Conservation (phyloP, 2,797 vertebrate genomes). For the Eulemur mongoz region DNA sequence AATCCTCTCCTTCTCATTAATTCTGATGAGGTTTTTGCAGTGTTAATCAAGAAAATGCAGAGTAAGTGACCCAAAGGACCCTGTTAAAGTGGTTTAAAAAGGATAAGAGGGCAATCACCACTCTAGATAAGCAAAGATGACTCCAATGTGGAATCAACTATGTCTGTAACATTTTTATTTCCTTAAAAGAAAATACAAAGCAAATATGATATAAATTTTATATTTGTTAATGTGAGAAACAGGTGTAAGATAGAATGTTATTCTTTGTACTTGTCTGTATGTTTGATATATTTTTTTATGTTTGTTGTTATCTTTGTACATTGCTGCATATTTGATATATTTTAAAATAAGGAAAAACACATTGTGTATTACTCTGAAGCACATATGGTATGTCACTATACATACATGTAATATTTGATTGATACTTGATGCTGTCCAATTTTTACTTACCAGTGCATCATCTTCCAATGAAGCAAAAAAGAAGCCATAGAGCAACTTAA, state of each 20-base stretch:
- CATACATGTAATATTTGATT: conserved; percentile 15
- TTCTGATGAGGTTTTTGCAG: conserved; percentile 49
- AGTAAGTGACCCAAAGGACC: conserved; percentile 46
- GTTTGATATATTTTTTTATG: neutral
- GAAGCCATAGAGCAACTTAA: conserved; percentile 93
- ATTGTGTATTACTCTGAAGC: neutral
- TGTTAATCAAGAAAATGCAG: conserved; percentile 59
- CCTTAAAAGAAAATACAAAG: conserved; percentile 52
- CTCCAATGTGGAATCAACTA: neutral
- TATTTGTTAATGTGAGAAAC: conserved; percentile 49
- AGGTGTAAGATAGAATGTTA: neutral
- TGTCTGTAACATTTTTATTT: conserved; percentile 45
- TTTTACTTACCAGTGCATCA: conserved; percentile 91
- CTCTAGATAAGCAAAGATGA: conserved; percentile 17
- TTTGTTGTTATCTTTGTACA: neutral
- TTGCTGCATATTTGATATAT: neutral
- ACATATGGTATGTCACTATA: neutral
- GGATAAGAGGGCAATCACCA: conserved; percentile 21
- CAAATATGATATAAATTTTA: neutral
- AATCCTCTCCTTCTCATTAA: conserved; percentile 58
- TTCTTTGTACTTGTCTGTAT: conserved; percentile 26
- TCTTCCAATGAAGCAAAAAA: conserved; percentile 94
- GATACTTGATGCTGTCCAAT: neutral
- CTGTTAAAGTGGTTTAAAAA: conserved; percentile 45
- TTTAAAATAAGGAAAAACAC: conserved; percentile 30